Evolutionary conservation across 2,888 invertebrate species (phyloP), one percentile per base, ranked within the genome.

Genomic region (Leptopilina myrica): DNA sequence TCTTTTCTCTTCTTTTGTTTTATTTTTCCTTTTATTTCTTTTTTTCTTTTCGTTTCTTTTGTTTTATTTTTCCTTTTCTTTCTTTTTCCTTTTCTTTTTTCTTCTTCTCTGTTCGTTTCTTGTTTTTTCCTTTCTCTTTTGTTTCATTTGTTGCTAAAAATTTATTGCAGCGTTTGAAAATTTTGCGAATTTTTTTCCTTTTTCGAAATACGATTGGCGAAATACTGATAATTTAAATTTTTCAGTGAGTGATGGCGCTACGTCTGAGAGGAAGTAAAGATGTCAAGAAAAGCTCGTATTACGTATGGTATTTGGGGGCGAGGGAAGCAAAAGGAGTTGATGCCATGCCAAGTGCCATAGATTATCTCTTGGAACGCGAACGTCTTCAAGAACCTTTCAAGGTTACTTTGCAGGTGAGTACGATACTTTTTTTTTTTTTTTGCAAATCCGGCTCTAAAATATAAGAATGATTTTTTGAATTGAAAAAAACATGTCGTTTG

Each of bases 221-320:
- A 46, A 46, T 46, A 46, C 7, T 46, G 3, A 49, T 49, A 73
- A 76, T 76, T 76, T 9, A 43, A 11, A 15, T 62, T 62, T 84
- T 81, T 43, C 84, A 88, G 88, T 85, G 88, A 90, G 94, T 93
- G 89, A 96, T 96, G 96, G 96, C 96, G 91, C 93, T 96, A 90
- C 94, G 96, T 93, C 92, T 96, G 87, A 95, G 96, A 92, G 89
- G 91, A 89, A 89, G 91, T 87, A 96, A 96, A 92, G 97, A 97
- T 91, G 96, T 97, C 88, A 97, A 97, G 93, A 97, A 97, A 91
- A 96, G 97, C 80, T 97, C 97, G 59, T 97, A 97, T 93, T 97
- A 97, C 93, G 97, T 97, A 83, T 97, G 97, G 96, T 97, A 98
- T 93, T 94, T 99, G 88, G 99, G 99, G 33, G 98, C 98, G 87